Base-by-base conservation (phyloP, 37 sponge, comb jelly and placozoan genomes). In the Ianthella basta region DNA sequence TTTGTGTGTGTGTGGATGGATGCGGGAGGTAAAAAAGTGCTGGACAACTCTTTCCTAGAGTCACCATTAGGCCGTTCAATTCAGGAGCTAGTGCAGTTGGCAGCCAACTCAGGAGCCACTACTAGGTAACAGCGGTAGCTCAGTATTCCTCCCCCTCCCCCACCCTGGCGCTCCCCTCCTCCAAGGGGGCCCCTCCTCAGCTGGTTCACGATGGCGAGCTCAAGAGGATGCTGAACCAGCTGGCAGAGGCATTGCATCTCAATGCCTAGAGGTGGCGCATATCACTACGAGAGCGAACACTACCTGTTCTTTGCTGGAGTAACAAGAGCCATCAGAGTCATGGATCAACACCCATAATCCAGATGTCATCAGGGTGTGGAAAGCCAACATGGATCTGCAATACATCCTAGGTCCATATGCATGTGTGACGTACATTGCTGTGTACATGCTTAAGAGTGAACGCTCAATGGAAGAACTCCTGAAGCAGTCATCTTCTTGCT, bases 351-450 rank as follows among this genome's bases (percentile, higher is more conserved):
- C 24, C 4, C 75, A 85, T 59, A 78, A 75, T 59, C 64, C 78
- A n/a, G 29, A 34, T 75, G 60, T 85, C 14, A 36, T 85, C 38
- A 39, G 16, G 57, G 79, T 79, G 21, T 85, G 86, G 86, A 78
- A 60, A 75, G 86, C 65, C 20, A 85, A 85, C 56, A 85, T 86
- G 87, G 87, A 86, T 55, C 63, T 86, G 41, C 81, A 86, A 79
- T 86, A 59, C 63, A 55, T 86, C 27, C 35, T 79, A 25, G 56
- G 79, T 59, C 73, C 84, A 14, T 77, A 85, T 59, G 77, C 86
- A 32, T 85, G 79, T 85, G 86, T 85, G 19, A 74, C 74, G 77
- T 85, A 85, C 32, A 25, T 74, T 57, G 80, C 86, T 21, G 44
- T 14, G 3, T 80, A 86, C 38, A 67, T 79, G 18, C 79, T 77